Base-by-base conservation (phyloP, 2,888 invertebrate species). In the Melinopterus prodromus region DNA sequence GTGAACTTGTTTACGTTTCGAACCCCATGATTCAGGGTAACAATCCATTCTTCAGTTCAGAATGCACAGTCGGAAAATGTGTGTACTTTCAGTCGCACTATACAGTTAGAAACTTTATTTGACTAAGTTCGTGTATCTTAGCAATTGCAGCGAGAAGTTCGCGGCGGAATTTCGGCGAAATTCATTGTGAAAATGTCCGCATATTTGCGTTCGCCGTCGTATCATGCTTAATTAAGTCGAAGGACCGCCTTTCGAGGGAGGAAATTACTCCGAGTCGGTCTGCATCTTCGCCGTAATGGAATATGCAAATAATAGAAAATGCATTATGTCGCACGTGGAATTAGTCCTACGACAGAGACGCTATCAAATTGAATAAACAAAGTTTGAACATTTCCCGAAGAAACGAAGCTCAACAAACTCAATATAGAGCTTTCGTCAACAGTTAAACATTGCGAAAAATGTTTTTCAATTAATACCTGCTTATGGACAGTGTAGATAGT, bases 161-260 rank as follows among this genome's bases (percentile, higher is more conserved):
- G 26, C 26, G 26, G 26, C 26, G 26, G 26, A 26, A 26, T 26
- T 26, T 26, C 26, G 1, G 7, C 1, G 53, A 53, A 53, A 53
- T 53, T 53, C 53, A 53, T 53, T 53, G 53, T 53, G 53, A 53
- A 53, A 53, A 53, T 53, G 53, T 53, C 53, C 12, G 53, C 53
- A 53, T 53, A 53, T 53, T 53, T 53, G 53, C 53, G 53, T 53
- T 53, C 53, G 53, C 5, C 53, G 53, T 53, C 53, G 53, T 53
- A 53, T 53, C 53, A 53, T 53, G 53, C 53, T 53, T 53, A 53
- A 53, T 53, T 53, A 53, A 53, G 53, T 53, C 53, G 53, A 53
- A 53, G 5, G 53, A 53, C 53, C 53, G 53, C 12, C 53, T 53
- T 53, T 53, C 53, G 7, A 53, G 53, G 7, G 53, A 53, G 53